phyloP scores from a whole-genome alignment of 37 sponge, comb jelly and placozoan genomes.

The Theonella swinhoei region DNA sequence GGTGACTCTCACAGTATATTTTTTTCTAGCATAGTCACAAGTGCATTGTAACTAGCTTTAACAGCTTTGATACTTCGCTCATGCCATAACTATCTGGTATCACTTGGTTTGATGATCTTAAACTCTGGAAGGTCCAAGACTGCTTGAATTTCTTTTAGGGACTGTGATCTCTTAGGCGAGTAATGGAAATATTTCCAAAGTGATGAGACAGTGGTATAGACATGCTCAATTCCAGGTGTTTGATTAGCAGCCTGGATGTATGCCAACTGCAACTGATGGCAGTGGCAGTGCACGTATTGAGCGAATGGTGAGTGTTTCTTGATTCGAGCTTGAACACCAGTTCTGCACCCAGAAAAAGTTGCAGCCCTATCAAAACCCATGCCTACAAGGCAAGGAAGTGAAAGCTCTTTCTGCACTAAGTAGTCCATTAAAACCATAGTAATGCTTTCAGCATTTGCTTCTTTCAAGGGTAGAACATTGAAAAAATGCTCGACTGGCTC shows the following conservation, averaged over 20 bases:
- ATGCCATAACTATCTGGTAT: constrained; percentile 49
- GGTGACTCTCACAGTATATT: too few species aligned
- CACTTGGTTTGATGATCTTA: constrained; percentile 45
- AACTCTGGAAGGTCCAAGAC: constrained; percentile 42
- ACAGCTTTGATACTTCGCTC: constrained; percentile 39
- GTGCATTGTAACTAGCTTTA: constrained; percentile 14
- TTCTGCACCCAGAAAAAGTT: constrained; percentile 34
- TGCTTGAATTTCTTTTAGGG: constrained; percentile 43
- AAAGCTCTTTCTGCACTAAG: too few species aligned
- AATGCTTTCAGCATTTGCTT: constrained; percentile 34
- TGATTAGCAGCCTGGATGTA: constrained; percentile 51
- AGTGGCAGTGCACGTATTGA: constrained; percentile 41
- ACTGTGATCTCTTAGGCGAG: constrained; percentile 40
- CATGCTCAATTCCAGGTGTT: constrained; percentile 3
- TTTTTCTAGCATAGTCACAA: constrained; percentile 29
- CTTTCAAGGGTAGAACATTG: constrained; percentile 19
- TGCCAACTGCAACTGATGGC: constrained; percentile 47
- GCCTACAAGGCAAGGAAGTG: too few species aligned
- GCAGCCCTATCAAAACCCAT: constrained; percentile 57
- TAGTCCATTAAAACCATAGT: constrained; percentile 18
- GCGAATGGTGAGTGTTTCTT: constrained; percentile 28
- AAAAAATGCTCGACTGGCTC: constrained; percentile 50
- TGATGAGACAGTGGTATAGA: constrained; percentile 32
- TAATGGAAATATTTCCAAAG: constrained; percentile 60
- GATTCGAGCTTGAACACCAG: constrained; percentile 46